Conservation (phyloP, 2,888 invertebrate genomes). For the Amphipoea lucens region DNA sequence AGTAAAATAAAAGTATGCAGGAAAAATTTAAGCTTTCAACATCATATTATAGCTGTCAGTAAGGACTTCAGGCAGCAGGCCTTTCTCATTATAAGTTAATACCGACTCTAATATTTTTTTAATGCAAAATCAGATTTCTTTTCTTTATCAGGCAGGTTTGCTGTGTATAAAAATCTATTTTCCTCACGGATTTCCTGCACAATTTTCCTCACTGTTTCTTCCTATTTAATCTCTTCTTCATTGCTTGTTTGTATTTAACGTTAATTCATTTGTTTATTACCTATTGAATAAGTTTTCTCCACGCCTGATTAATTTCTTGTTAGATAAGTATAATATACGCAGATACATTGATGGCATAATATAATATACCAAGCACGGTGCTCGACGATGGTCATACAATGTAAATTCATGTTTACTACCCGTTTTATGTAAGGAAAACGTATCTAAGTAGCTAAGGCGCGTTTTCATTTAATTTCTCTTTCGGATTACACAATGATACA, state of each 20-base stretch:
- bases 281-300: conserved; percentile 11
- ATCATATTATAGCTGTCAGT: background rate
- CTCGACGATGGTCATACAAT: conserved; percentile 46
- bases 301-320: background rate
- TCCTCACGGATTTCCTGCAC: background rate
- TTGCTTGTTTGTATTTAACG: conserved; percentile 1
- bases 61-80: background rate
- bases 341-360: conserved; percentile 22
- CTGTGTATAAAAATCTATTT: background rate
- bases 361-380: conserved; percentile 44
- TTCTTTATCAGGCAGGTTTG: background rate
- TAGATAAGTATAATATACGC: background rate
- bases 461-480: conserved; percentile 64
- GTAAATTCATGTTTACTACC: conserved; percentile 50
- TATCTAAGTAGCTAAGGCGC: conserved; percentile 34
- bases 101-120: background rate
- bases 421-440: conserved; percentile 51
- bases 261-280: background rate
- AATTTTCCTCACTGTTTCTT: background rate
- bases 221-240: background rate
- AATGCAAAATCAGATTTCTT: background rate
- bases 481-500: conserved; percentile 59
- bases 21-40: background rate
- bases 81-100: background rate
- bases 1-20: background rate